Conservation (phyloP, 2,797 vertebrate species). For the Intellagama lesueurii region DNA sequence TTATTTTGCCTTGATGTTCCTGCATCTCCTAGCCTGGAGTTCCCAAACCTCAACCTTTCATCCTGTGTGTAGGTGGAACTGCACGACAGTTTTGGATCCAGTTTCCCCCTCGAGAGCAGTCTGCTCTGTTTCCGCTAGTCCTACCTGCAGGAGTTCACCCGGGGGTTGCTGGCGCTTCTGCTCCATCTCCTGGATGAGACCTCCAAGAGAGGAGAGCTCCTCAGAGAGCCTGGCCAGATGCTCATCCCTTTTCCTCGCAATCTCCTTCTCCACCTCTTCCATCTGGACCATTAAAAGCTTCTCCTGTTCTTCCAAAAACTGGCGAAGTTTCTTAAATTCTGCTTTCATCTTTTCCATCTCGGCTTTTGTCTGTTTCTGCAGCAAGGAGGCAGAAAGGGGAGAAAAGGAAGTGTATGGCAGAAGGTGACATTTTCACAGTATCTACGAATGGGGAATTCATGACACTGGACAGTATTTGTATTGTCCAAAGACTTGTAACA, state of each 20-base stretch:
- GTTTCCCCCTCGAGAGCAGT: too few relatives aligned
- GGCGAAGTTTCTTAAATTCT: not conserved
- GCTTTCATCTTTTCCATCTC: not conserved
- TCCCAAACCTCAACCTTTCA: too few relatives aligned
- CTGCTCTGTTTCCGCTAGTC: not conserved
- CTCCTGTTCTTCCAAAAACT: constrained; percentile 12
- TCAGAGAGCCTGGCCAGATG: not conserved
- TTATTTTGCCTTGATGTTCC: too few relatives aligned
- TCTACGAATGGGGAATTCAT: too few relatives aligned
- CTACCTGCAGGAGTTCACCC: not conserved
- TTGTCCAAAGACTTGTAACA: too few relatives aligned
- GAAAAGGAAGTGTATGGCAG: not conserved
- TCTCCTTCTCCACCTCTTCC: not conserved
- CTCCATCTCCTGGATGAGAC: not conserved
- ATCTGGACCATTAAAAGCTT: not conserved
- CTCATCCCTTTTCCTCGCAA: not conserved
- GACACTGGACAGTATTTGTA: too few relatives aligned
- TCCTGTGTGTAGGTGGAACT: too few relatives aligned
- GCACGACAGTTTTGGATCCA: too few relatives aligned
- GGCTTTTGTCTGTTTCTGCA: not conserved
- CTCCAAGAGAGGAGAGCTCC: not conserved
- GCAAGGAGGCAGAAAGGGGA: too few relatives aligned
- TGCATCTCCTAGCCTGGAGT: too few relatives aligned
- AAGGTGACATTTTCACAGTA: too few relatives aligned
- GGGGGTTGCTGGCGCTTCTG: not conserved